Conservation (phyloP, 2,888 invertebrate species). For the Ellobium chinense region DNA sequence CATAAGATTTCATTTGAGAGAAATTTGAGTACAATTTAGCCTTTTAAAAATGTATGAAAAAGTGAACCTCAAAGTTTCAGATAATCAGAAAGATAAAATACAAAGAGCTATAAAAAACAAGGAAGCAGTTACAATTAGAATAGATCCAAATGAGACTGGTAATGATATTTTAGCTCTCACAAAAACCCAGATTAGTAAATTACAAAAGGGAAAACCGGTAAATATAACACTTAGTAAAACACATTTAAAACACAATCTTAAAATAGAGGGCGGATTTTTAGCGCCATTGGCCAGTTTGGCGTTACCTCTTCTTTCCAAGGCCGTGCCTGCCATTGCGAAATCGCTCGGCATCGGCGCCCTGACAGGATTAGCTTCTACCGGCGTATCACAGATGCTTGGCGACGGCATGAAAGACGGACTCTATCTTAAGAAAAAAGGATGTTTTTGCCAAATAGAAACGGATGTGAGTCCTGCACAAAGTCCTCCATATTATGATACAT, state of each 20-base stretch:
- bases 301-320: conserved; percentile 41
- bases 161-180: conserved; percentile 44
- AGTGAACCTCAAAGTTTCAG: not conserved
- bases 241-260: conserved; percentile 44
- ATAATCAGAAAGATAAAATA: not conserved
- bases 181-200: conserved; percentile 40
- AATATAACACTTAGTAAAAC: conserved; percentile 43
- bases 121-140: conserved; percentile 32
- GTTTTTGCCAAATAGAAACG: conserved; percentile 48
- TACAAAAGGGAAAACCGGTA: conserved; percentile 45
- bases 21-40: conserved; percentile 29
- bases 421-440: conserved; percentile 48
- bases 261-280: conserved; percentile 47
- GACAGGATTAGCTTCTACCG: conserved; percentile 44
- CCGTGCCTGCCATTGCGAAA: conserved; percentile 37
- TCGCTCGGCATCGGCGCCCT: conserved; percentile 44
- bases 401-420: no score
- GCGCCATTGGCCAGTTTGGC: conserved; percentile 36
- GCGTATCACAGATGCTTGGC: conserved; percentile 42
- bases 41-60: not conserved
- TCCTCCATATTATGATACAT: no score
- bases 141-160: conserved; percentile 30
- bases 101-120: not conserved
- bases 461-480: conserved; percentile 45
- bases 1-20: conserved; percentile 51